Percentiles rank a stretch among this genome's conserved stretches.
These are phyloP conservation scores for Lepidostoma basale DNA, from an alignment of 1,140 invertebrate genomes.

Conservation along the genomic window DNA sequence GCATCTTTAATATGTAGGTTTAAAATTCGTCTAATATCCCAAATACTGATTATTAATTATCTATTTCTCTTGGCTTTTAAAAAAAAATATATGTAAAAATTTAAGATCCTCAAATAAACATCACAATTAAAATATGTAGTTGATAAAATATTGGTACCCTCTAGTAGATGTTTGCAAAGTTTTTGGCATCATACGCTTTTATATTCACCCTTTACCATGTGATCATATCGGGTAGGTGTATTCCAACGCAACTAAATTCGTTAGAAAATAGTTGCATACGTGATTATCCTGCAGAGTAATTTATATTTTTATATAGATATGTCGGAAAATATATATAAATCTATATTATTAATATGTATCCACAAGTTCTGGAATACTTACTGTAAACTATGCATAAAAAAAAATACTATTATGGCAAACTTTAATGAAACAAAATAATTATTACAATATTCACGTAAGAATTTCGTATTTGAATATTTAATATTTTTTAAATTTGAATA, in stretches of 20 bases:
- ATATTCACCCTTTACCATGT: not conserved
- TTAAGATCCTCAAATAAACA: not conserved
- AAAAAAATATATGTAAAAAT: conserved; percentile 17
- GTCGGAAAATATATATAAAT: too few species aligned
- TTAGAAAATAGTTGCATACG: not conserved
- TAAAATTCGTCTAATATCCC: too few species aligned
- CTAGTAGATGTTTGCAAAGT: not conserved
- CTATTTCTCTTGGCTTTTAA: not conserved
- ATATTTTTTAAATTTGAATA: too few species aligned
- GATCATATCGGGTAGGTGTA: not conserved
- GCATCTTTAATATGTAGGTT: too few species aligned
- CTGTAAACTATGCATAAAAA: too few species aligned
- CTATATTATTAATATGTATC: too few species aligned
- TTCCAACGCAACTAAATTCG: not conserved
- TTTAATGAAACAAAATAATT: too few species aligned
- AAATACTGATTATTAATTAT: not conserved
- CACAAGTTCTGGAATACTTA: too few species aligned
- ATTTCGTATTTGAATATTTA: too few species aligned
- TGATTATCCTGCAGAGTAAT: conserved; percentile 5
- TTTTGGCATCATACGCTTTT: not conserved
- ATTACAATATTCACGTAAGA: too few species aligned
- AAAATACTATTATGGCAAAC: too few species aligned
- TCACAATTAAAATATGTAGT: conserved; percentile 4
- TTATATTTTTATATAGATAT: conserved; percentile 25
- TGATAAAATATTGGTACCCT: not conserved